Percentiles rank a stretch among this genome's conserved stretches.
phyloP scores from a whole-genome alignment of 2,888 invertebrate genomes.

The Agriopis marginaria region DNA sequence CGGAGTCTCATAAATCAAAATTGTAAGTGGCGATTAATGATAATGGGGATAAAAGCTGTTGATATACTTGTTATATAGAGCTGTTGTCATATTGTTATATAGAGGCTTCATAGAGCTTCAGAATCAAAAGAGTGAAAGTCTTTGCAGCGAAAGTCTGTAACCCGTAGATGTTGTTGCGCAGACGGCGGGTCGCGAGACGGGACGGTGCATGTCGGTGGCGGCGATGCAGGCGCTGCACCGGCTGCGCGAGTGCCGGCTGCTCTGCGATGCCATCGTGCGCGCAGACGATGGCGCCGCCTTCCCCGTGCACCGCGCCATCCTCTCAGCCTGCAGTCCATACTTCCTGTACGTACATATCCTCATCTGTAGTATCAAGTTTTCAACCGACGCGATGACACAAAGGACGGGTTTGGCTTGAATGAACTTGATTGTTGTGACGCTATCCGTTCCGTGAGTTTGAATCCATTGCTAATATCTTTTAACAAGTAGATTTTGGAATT shows the following conservation, averaged over 20 bases:
- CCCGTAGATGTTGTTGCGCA: slow-evolving; percentile 45
- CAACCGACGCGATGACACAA: too few species aligned
- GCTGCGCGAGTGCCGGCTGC: slow-evolving; percentile 92
- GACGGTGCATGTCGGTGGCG: slow-evolving; percentile 92
- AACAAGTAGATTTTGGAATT: not conserved
- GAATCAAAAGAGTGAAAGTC: not conserved
- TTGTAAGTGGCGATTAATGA: not conserved
- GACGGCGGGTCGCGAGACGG: slow-evolving; percentile 86
- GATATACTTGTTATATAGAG: too few species aligned
- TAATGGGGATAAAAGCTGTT: too few species aligned
- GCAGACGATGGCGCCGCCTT: slow-evolving; percentile 93
- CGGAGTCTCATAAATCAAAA: not conserved
- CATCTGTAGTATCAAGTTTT: not conserved
- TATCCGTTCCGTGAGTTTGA: too few species aligned
- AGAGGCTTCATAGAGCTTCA: too few species aligned
- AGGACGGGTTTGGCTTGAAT: too few species aligned
- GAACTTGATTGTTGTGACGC: too few species aligned
- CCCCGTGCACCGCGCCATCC: slow-evolving; percentile 94
- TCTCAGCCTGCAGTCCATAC: slow-evolving; percentile 96
- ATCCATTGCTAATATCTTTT: too few species aligned
- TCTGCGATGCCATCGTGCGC: slow-evolving; percentile 94
- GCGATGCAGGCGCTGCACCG: slow-evolving; percentile 95
- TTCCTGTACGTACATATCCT: slow-evolving; percentile 89
- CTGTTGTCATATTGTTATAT: too few species aligned
- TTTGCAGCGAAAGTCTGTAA: not conserved